A percentile compares a stretch with the other conserved stretches of the same genome.
Conservation (phyloP, 2,888 invertebrate genomes). For the Sceliomorpha sp. region DNA sequence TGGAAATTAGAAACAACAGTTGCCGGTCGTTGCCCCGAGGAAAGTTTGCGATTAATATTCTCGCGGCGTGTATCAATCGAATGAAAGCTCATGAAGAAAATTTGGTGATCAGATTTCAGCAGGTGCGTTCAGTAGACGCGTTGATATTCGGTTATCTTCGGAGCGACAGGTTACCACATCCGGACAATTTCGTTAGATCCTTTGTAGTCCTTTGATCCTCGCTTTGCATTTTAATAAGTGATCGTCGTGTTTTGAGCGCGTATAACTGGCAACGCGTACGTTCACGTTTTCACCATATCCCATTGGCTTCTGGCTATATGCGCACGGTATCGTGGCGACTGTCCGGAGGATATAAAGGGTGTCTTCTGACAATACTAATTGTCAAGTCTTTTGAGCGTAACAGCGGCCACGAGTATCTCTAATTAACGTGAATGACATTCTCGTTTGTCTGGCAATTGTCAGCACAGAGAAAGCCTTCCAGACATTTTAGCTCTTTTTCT, state of each 20-base stretch:
- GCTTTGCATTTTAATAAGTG: constrained; percentile 72
- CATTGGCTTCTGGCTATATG: constrained; percentile 38
- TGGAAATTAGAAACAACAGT: no score
- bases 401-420: constrained; percentile 44
- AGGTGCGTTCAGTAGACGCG: constrained; percentile 25
- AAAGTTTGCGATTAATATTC: no score
- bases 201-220: constrained; percentile 68
- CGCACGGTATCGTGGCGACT: constrained; percentile 19
- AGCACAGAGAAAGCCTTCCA: constrained; percentile 1
- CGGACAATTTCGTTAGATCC: constrained; percentile 60
- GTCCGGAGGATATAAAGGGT: constrained; percentile 44
- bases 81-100: constrained; percentile 29
- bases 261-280: constrained; percentile 18
- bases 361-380: constrained; percentile 63
- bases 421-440: constrained; percentile 64
- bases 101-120: constrained; percentile 8
- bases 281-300: constrained; percentile 27
- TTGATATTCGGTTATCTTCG: constrained; percentile 40
- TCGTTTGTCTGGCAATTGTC: constrained; percentile 62
- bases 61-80: constrained; percentile 27
- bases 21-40: no score
- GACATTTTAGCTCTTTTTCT: constrained; percentile 3
- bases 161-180: constrained; percentile 43
- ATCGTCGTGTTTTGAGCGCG: constrained; percentile 46
- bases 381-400: constrained; percentile 48